A percentile compares a stretch with the other conserved stretches of the same genome.
phyloP scores from a whole-genome alignment of 2,888 invertebrate species.

The Agriotes lineatus region DNA sequence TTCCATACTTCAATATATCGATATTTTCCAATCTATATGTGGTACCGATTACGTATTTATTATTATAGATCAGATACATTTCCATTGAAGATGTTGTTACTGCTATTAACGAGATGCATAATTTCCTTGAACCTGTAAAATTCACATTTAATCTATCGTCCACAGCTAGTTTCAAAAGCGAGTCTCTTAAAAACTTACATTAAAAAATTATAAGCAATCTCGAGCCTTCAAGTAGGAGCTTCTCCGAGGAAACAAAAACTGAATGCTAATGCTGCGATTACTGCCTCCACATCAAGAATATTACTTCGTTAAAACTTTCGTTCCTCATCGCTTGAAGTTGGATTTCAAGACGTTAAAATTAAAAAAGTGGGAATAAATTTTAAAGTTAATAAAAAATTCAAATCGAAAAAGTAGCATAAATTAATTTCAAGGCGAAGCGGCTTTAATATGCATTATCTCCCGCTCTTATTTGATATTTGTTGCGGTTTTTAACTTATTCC shows the following conservation, averaged over 20 bases:
- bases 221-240: not conserved
- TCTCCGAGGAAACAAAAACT: too few relatives aligned
- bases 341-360: not conserved
- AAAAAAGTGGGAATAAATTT: conserved; percentile 7
- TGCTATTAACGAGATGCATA: too few relatives aligned
- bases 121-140: too few relatives aligned
- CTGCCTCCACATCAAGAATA: not conserved
- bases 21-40: too few relatives aligned
- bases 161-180: too few relatives aligned
- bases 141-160: too few relatives aligned
- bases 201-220: not conserved
- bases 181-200: too few relatives aligned
- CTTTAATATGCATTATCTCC: conserved; percentile 13
- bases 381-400: conserved; percentile 15
- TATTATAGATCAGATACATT: too few relatives aligned
- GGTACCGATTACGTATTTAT: too few relatives aligned
- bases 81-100: too few relatives aligned
- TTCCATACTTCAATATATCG: too few relatives aligned
- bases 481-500: conserved; percentile 3
- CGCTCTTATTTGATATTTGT: conserved; percentile 3
- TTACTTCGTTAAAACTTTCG: not conserved
- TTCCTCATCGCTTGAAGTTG: not conserved
- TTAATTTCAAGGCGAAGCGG: not conserved
- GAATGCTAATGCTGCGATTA: not conserved
- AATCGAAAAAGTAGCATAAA: conserved; percentile 13